Percentiles rank a stretch among this genome's conserved stretches.
phyloP scores from a whole-genome alignment of 2,888 invertebrate species.

The Griposia aprilina region DNA sequence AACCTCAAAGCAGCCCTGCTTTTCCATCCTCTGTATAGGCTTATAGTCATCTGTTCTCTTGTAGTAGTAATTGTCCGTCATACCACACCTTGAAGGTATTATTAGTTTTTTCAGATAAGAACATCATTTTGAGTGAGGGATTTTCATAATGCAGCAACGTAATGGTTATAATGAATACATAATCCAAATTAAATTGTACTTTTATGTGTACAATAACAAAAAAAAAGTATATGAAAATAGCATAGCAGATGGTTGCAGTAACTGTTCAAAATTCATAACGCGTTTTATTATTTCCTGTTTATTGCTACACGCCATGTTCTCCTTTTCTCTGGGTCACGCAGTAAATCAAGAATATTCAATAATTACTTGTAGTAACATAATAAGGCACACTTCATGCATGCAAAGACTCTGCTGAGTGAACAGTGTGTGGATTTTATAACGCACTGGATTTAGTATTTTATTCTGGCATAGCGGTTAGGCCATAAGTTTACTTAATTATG shows the following conservation, averaged over 20 bases:
- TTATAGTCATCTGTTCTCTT: constrained; percentile 95
- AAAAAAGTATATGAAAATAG: background rate
- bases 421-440: background rate
- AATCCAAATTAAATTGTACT: background rate
- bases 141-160: background rate
- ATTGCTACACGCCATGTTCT: background rate
- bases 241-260: background rate
- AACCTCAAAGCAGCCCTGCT: constrained; percentile 94
- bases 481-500: background rate
- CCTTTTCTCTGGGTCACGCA: background rate
- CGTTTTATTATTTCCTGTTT: constrained; percentile 22
- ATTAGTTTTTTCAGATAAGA: background rate
- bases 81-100: constrained; percentile 91
- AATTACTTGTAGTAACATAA: background rate
- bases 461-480: background rate
- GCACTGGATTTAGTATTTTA: background rate
- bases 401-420: background rate
- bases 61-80: constrained; percentile 96
- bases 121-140: background rate
- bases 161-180: background rate
- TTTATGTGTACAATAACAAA: background rate
- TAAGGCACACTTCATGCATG: background rate
- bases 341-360: constrained; percentile 11
- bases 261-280: background rate
- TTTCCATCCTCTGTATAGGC: constrained; percentile 93